These are phyloP conservation scores for Folsomia manolachei DNA, from an alignment of 2,888 invertebrate species.

Conservation along the genomic window DNA sequence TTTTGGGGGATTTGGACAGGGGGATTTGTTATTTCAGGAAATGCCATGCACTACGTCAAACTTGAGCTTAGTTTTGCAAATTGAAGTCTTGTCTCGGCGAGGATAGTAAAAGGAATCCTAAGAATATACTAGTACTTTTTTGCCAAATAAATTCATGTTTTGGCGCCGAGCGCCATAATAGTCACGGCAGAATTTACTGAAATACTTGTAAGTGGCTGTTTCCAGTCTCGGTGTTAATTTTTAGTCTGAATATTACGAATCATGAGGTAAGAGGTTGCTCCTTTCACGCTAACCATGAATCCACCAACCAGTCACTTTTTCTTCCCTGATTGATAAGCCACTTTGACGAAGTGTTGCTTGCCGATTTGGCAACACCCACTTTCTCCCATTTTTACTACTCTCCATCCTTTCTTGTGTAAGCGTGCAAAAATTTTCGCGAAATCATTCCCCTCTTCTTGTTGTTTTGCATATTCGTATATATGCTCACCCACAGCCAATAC, in stretches of 20 bases:
- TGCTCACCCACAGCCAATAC: neutral
- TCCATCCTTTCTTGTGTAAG: neutral
- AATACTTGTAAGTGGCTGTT: too few species aligned
- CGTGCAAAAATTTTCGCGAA: neutral
- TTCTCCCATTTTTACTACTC: neutral
- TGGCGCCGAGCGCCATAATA: too few species aligned
- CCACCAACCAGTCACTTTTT: neutral
- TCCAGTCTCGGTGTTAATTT: too few species aligned
- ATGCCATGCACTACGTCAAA: neutral
- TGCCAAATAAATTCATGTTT: too few species aligned
- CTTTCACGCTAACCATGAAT: neutral
- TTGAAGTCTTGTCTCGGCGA: too few species aligned
- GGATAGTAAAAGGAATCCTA: neutral
- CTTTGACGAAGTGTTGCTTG: neutral
- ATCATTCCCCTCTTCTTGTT: neutral
- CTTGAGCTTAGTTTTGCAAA: too few species aligned
- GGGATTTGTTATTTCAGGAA: neutral
- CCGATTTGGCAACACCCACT: constrained; percentile 3
- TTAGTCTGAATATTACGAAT: too few species aligned
- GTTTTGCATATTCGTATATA: neutral
- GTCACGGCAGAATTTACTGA: neutral
- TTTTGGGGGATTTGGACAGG: neutral
- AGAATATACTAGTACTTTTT: too few species aligned
- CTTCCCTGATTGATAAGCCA: neutral
- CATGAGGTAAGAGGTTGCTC: too few species aligned